These are phyloP conservation scores for Nephrotoma guestfalica DNA, from an alignment of 2,888 invertebrate species.

Conservation along the genomic window DNA sequence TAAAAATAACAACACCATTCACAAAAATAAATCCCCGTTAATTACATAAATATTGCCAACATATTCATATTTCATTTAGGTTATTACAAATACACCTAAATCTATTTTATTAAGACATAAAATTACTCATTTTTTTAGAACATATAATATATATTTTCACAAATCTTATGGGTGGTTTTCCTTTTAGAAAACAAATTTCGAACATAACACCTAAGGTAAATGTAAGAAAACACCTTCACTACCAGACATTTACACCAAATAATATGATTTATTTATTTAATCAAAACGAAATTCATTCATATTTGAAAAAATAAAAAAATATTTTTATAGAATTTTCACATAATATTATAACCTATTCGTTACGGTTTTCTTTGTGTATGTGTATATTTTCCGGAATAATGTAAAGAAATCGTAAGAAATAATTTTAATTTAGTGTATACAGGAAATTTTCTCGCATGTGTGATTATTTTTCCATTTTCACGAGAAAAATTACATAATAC, in stretches of 20 bases:
- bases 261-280: background rate
- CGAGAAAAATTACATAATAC: background rate
- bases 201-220: background rate
- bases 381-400: background rate
- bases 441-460: background rate
- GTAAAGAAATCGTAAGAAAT: background rate
- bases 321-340: background rate
- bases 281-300: background rate
- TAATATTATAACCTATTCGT: background rate
- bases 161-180: background rate
- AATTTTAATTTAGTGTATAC: background rate
- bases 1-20: background rate
- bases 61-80: background rate
- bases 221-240: background rate
- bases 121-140: background rate
- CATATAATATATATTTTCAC: background rate
- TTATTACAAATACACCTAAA: background rate
- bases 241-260: background rate
- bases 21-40: background rate
- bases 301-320: background rate
- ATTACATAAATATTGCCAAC: background rate
- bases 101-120: background rate
- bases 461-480: background rate
- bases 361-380: background rate
- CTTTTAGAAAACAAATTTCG: background rate